These are phyloP conservation scores for Varanus komodoensis DNA, from an alignment of 2,113 vertebrate species.

Conservation along the genomic window DNA sequence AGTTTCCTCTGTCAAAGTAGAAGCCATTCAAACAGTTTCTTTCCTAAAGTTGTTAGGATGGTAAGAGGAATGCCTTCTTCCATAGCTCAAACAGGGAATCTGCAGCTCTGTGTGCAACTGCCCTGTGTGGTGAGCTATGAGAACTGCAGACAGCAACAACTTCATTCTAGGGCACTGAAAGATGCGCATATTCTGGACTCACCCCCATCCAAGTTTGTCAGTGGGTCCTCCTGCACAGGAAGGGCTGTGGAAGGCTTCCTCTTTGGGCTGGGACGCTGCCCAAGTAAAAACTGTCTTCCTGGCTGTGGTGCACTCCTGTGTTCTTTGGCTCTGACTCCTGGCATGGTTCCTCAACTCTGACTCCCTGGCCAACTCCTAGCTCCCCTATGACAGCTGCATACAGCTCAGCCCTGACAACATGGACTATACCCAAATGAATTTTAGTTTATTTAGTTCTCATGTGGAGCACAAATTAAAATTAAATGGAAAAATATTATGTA, in stretches of 20 bases:
- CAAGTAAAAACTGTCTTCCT: not conserved
- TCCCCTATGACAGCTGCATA: not conserved
- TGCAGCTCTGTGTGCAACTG: not conserved
- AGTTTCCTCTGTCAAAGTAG: too few species aligned
- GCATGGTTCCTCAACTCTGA: not conserved
- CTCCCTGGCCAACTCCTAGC: not conserved
- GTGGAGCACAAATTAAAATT: slow-evolving; percentile 36
- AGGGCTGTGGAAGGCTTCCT: not conserved
- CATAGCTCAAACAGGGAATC: not conserved
- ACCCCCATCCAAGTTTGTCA: not conserved
- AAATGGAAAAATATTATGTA: not conserved
- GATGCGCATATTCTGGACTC: not conserved
- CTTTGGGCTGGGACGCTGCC: not conserved
- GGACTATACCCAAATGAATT: slow-evolving; percentile 38
- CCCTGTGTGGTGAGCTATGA: not conserved
- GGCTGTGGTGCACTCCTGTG: not conserved
- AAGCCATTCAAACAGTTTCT: not conserved
- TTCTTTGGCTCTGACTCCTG: not conserved
- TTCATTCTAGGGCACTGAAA: not conserved
- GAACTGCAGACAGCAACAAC: not conserved
- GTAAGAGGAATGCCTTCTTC: not conserved
- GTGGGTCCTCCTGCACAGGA: not conserved
- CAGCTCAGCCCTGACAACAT: not conserved
- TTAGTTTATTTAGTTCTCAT: slow-evolving; percentile 32
- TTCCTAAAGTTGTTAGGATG: not conserved